Evolutionary conservation across 2,888 invertebrate species (phyloP).

Genomic region (Clistopyga incitator): DNA sequence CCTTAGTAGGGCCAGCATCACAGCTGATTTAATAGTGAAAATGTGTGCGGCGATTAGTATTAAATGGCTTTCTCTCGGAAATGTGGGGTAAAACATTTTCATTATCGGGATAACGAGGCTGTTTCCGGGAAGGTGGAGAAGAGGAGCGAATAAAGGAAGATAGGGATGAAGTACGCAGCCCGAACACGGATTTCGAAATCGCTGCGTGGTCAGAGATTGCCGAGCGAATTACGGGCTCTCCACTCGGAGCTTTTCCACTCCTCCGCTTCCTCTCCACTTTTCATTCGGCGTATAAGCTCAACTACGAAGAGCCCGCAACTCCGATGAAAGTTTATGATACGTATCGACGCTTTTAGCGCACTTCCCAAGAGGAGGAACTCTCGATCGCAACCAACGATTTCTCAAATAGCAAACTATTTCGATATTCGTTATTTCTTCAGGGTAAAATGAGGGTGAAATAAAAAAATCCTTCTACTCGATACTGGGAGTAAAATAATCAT

Average conservation of each 20-base stretch:
- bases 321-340: slow-evolving; percentile 60
- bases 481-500: no score
- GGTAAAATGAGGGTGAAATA: no score
- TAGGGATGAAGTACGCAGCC: background rate
- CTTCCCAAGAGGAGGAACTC: background rate
- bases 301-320: slow-evolving; percentile 41
- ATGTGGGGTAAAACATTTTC: slow-evolving; percentile 50
- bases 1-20: no score
- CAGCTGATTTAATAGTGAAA: no score
- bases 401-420: background rate
- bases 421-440: background rate
- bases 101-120: slow-evolving; percentile 55
- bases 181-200: slow-evolving; percentile 60
- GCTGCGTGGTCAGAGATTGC: slow-evolving; percentile 65
- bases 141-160: background rate
- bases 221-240: slow-evolving; percentile 56
- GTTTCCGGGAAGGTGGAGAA: background rate
- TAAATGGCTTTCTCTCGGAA: slow-evolving; percentile 20
- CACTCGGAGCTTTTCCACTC: slow-evolving; percentile 9
- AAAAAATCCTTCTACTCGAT: no score
- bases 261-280: background rate
- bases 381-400: background rate
- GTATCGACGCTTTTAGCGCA: background rate
- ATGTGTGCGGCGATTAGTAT: slow-evolving; percentile 29
- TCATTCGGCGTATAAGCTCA: slow-evolving; percentile 25